Evolutionary conservation across 2,113 vertebrate species (phyloP).

Genomic region (Pan troglodytes): NHGRI_mPanTro3-v2.1_pri NC_072401.2:162824501-162825000

Average conservation of each 20-base stretch:
- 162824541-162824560: neutral
- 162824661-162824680: neutral
- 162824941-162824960: neutral
- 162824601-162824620: neutral
- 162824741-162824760: neutral
- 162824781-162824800: neutral
- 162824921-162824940: neutral
- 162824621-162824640: neutral
- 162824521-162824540: neutral
- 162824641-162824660: neutral
- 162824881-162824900: neutral
- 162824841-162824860: neutral
- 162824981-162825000: neutral
- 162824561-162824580: neutral
- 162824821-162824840: neutral
- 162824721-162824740: neutral
- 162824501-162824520: neutral
- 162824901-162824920: neutral
- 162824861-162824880: neutral
- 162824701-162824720: neutral
- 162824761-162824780: neutral
- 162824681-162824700: neutral
- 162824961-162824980: neutral
- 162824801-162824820: neutral
- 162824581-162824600: neutral